A percentile compares a stretch with the other conserved stretches of the same genome.
These are phyloP conservation scores for Drosophila nigricruria DNA, from an alignment of 2,888 invertebrate genomes.

Conservation along the genomic window DNA sequence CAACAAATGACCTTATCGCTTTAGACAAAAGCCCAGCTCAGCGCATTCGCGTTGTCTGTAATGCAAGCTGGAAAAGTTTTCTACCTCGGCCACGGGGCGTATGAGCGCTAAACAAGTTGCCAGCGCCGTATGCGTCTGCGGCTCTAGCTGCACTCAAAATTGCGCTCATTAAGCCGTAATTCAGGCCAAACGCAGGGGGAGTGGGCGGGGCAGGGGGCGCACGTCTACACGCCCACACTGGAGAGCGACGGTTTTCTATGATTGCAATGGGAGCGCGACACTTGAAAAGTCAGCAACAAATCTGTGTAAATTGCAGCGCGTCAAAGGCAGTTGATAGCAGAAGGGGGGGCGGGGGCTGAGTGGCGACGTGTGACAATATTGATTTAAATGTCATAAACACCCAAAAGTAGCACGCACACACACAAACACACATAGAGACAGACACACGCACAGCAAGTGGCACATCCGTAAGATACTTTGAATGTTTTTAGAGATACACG, in stretches of 20 bases:
- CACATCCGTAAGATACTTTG: slow-evolving; percentile 79
- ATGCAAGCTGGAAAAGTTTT: slow-evolving; percentile 37
- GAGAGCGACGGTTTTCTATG: slow-evolving; percentile 41
- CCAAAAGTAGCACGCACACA: slow-evolving; percentile 61
- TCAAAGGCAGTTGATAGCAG: neutral
- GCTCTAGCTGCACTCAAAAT: slow-evolving; percentile 49
- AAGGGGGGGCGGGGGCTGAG: neutral
- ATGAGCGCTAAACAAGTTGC: slow-evolving; percentile 78
- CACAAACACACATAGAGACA: slow-evolving; percentile 1
- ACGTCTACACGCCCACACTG: neutral
- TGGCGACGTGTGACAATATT: slow-evolving; percentile 70
- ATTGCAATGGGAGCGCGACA: slow-evolving; percentile 60
- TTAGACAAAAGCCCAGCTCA: slow-evolving; percentile 23
- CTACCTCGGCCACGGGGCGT: slow-evolving; percentile 60
- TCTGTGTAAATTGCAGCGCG: slow-evolving; percentile 56
- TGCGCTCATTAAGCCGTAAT: slow-evolving; percentile 78
- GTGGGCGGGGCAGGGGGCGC: neutral
- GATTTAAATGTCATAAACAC: slow-evolving; percentile 81
- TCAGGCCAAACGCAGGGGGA: slow-evolving; percentile 48
- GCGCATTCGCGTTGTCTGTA: slow-evolving; percentile 22
- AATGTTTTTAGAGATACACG: slow-evolving; percentile 72
- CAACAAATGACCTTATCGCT: slow-evolving; percentile 39
- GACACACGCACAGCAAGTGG: slow-evolving; percentile 63
- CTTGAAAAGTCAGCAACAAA: slow-evolving; percentile 62
- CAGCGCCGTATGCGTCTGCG: slow-evolving; percentile 48